phyloP scores from a whole-genome alignment of 2,888 invertebrate genomes.

The Macrosoma leucophasiata region DNA sequence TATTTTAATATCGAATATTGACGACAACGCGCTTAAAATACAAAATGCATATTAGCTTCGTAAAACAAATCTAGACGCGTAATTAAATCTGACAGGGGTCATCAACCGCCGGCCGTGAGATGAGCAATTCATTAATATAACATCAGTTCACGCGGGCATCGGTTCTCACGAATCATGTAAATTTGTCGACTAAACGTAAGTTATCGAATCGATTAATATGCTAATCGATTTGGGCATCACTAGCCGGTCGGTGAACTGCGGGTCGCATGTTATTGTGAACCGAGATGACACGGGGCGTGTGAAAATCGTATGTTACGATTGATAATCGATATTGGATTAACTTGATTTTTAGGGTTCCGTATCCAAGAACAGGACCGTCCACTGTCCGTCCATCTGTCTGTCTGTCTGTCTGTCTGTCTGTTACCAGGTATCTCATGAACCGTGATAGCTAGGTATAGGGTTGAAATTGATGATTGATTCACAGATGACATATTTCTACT shows the following conservation, averaged over 20 bases:
- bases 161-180: slow-evolving; percentile 75
- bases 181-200: slow-evolving; percentile 73
- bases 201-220: slow-evolving; percentile 76
- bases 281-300: slow-evolving; percentile 86
- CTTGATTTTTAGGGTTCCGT: too few species aligned
- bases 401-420: too few species aligned
- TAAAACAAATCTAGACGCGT: too few species aligned
- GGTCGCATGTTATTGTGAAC: slow-evolving; percentile 64
- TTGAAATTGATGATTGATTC: too few species aligned
- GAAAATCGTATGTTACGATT: slow-evolving; percentile 78
- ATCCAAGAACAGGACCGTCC: too few species aligned
- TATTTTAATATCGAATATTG: too few species aligned
- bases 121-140: slow-evolving; percentile 74
- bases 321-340: slow-evolving; percentile 37
- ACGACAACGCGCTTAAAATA: too few species aligned
- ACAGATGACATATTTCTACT: too few species aligned
- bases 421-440: too few species aligned
- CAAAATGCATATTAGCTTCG: too few species aligned
- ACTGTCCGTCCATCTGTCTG: too few species aligned
- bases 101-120: slow-evolving; percentile 55
- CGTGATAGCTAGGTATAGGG: too few species aligned
- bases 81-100: slow-evolving; percentile 63
- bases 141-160: slow-evolving; percentile 70
- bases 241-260: slow-evolving; percentile 67
- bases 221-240: slow-evolving; percentile 69